Percentiles rank a stretch among this genome's conserved stretches.
These are phyloP conservation scores for Oryzaephilus surinamensis DNA, from an alignment of 1,140 invertebrate genomes.

Conservation along the genomic window DNA sequence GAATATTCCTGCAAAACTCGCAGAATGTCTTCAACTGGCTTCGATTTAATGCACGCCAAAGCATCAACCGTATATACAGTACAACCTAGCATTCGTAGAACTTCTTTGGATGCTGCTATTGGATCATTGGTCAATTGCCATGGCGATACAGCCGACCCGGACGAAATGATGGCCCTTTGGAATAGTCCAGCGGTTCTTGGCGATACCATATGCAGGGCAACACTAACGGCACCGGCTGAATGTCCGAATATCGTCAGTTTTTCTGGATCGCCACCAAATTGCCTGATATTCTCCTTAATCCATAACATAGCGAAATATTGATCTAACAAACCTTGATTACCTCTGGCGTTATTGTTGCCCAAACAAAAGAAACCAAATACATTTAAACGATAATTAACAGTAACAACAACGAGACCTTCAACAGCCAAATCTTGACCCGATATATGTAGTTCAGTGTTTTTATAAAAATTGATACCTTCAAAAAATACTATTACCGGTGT, in stretches of 20 bases:
- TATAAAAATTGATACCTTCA: slow-evolving; percentile 24
- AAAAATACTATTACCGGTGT: slow-evolving; percentile 25
- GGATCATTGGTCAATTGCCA: slow-evolving; percentile 46
- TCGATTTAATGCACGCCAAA: slow-evolving; percentile 53
- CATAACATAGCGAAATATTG: slow-evolving; percentile 61
- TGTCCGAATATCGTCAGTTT: slow-evolving; percentile 62
- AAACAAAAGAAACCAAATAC: slow-evolving; percentile 62
- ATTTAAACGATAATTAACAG: slow-evolving; percentile 51
- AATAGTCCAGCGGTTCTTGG: slow-evolving; percentile 51
- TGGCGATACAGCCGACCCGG: slow-evolving; percentile 52
- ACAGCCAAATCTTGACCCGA: slow-evolving; percentile 54
- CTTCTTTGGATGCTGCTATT: slow-evolving; percentile 44
- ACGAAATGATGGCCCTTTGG: slow-evolving; percentile 58
- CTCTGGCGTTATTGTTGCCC: slow-evolving; percentile 42
- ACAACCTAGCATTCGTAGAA: slow-evolving; percentile 45
- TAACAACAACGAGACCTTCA: slow-evolving; percentile 53
- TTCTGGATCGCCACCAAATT: slow-evolving; percentile 60
- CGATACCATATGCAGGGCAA: slow-evolving; percentile 48
- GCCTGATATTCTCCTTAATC: slow-evolving; percentile 56
- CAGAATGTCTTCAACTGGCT: slow-evolving; percentile 42
- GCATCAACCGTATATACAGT: slow-evolving; percentile 26
- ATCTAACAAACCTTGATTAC: slow-evolving; percentile 62
- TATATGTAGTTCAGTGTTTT: slow-evolving; percentile 32
- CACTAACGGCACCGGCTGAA: slow-evolving; percentile 50
- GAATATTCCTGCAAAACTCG: slow-evolving; percentile 47